Evolutionary conservation across 2,888 invertebrate species (phyloP).

Genomic region (Heliconius ethilla): DNA sequence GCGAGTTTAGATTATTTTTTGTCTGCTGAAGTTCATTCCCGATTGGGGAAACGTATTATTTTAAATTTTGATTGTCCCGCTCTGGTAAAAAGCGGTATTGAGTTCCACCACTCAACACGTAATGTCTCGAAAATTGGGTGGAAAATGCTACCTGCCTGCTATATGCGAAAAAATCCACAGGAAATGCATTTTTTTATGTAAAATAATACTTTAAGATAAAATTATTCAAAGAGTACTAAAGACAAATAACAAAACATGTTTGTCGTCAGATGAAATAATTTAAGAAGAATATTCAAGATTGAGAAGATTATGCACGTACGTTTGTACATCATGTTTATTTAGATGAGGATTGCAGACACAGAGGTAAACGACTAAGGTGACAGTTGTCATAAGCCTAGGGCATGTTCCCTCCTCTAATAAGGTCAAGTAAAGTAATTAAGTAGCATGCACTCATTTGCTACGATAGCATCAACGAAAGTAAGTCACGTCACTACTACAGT

Average conservation of each 20-base stretch:
- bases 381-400: conserved; percentile 36
- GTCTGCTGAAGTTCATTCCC: too few relatives aligned
- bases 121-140: too few relatives aligned
- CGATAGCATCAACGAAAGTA: conserved; percentile 59
- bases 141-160: background rate
- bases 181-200: background rate
- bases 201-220: background rate
- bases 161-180: background rate
- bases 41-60: too few relatives aligned
- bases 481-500: conserved; percentile 48
- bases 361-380: conserved; percentile 35
- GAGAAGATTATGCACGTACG: conserved; percentile 12
- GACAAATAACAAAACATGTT: background rate
- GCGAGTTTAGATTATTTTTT: too few relatives aligned
- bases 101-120: too few relatives aligned
- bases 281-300: background rate
- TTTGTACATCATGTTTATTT: conserved; percentile 33
- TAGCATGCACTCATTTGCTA: conserved; percentile 56
- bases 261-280: background rate
- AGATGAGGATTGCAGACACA: conserved; percentile 31
- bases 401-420: conserved; percentile 47
- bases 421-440: conserved; percentile 63
- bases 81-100: too few relatives aligned
- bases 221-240: background rate
- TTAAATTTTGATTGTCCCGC: too few relatives aligned